Percentiles rank a stretch among this genome's conserved stretches.
Conservation (phyloP, 1,140 invertebrate genomes). For the Phocides pigmalion region DNA sequence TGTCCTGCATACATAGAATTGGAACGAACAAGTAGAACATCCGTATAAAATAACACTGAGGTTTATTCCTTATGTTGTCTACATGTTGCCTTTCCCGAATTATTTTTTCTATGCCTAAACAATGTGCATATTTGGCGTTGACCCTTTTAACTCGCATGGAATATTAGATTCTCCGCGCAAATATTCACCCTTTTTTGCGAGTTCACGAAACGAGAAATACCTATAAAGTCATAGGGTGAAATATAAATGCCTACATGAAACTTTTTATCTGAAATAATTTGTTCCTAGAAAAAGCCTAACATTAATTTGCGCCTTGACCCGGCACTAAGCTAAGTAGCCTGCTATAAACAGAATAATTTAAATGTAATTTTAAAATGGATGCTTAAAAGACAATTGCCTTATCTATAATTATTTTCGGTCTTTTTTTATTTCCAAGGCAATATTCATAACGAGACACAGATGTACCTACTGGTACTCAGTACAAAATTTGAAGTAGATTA, state of each 20-base stretch:
- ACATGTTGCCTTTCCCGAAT: conserved; percentile 31
- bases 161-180: conserved; percentile 46
- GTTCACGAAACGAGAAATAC: not conserved
- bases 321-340: no score
- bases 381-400: no score
- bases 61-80: conserved; percentile 17
- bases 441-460: no score
- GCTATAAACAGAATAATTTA: no score
- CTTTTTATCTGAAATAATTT: not conserved
- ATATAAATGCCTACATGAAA: not conserved
- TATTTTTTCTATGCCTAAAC: conserved; percentile 42
- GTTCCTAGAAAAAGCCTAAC: no score
- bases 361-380: no score
- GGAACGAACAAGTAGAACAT: conserved; percentile 5
- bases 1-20: not conserved
- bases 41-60: conserved; percentile 6
- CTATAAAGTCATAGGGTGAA: not conserved
- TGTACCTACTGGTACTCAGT: no score
- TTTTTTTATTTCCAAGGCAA: no score
- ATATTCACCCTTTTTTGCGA: conserved; percentile 30
- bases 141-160: conserved; percentile 43
- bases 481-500: no score
- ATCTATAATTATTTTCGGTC: no score
- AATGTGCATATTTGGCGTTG: conserved; percentile 49
- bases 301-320: no score